These are phyloP conservation scores for Ptyas mucosa DNA, from an alignment of 2,113 vertebrate species.

Conservation along the genomic window DNA sequence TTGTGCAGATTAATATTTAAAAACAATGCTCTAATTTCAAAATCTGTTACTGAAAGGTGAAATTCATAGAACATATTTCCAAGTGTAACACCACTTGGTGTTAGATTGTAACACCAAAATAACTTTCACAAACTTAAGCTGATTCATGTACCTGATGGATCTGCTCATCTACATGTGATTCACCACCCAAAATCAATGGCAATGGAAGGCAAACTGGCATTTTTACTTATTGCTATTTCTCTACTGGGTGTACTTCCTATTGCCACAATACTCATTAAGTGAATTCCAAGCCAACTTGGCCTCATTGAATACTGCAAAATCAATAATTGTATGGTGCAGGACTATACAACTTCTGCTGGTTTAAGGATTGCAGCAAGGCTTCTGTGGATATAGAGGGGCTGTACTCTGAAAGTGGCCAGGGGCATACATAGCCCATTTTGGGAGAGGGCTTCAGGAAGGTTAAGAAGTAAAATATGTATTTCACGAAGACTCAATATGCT, in stretches of 20 bases:
- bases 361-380: background rate
- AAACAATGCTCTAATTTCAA: background rate
- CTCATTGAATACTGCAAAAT: background rate
- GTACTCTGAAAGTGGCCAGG: background rate
- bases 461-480: background rate
- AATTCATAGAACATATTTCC: background rate
- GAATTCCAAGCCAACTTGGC: background rate
- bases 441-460: background rate
- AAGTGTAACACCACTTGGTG: no score
- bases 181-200: background rate
- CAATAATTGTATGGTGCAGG: background rate
- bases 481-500: background rate
- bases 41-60: background rate
- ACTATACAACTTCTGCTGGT: background rate
- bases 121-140: background rate
- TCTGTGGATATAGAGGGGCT: background rate
- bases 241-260: background rate
- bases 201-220: background rate
- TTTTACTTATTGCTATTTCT: background rate
- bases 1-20: background rate
- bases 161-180: background rate
- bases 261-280: background rate
- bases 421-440: background rate
- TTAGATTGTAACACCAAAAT: background rate
- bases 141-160: background rate